These are phyloP conservation scores for Ophioderma brevispina DNA, from an alignment of 35 echinoderm and acorn worm species.

Conservation along the genomic window DNA sequence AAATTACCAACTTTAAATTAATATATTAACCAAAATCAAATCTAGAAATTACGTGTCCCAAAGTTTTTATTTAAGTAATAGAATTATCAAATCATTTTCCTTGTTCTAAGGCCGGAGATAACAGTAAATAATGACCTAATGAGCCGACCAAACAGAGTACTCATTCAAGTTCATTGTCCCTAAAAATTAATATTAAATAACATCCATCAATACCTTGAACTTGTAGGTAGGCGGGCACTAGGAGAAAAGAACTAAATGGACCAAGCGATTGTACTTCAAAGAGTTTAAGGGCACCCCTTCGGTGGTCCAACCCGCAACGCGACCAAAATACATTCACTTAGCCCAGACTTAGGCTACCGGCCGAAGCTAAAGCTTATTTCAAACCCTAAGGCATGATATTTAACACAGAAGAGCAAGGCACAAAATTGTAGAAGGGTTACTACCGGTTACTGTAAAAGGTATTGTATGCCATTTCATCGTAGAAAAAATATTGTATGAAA, in stretches of 20 bases:
- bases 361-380: no score
- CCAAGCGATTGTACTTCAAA: not conserved
- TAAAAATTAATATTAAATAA: not conserved
- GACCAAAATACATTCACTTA: not conserved
- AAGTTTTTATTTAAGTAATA: no score
- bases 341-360: no score
- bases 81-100: no score
- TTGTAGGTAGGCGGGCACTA: not conserved
- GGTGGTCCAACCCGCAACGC: not conserved
- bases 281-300: not conserved
- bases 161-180: not conserved
- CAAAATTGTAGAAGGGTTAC: not conserved
- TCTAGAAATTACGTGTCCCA: no score
- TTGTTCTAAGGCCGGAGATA: no score
- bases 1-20: no score
- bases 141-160: slow-evolving; percentile 8
- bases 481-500: not conserved
- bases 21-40: no score
- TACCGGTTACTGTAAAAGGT: not conserved
- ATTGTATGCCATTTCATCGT: not conserved
- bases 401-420: no score
- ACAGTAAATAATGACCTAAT: no score
- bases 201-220: not conserved
- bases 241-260: not conserved
- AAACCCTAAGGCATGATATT: no score